Evolutionary conservation across 2,797 vertebrate species (phyloP).

Genomic region (Crenichthys baileyi): DNA sequence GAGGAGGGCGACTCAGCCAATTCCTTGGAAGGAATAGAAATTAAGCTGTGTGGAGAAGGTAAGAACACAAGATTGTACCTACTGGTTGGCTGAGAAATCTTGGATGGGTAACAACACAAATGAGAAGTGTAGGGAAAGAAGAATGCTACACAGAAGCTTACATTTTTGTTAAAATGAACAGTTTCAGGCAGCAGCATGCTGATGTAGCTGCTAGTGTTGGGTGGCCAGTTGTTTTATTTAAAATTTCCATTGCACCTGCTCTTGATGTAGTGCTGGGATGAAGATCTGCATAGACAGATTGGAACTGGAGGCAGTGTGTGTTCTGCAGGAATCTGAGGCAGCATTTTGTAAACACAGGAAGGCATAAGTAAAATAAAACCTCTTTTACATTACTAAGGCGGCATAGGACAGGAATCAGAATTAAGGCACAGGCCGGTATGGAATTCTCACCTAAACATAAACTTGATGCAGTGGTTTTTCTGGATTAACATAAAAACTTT

Average conservation of each 20-base stretch:
- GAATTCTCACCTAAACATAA: background rate
- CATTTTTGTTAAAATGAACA: constrained; percentile 13
- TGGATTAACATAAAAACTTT: background rate
- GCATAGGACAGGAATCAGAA: background rate
- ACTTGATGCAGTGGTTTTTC: background rate
- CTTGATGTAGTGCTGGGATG: constrained; percentile 48
- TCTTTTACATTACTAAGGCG: background rate
- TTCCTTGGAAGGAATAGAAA: constrained; percentile 77
- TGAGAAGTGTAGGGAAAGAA: background rate
- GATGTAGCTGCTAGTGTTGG: background rate
- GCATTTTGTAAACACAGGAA: constrained; percentile 18
- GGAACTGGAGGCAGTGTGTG: constrained; percentile 45
- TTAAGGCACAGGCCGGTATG: background rate
- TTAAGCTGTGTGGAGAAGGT: constrained; percentile 73
- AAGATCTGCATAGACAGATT: constrained; percentile 56
- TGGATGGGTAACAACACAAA: background rate
- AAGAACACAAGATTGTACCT: constrained; percentile 45
- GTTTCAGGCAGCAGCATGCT: background rate
- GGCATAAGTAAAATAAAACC: background rate
- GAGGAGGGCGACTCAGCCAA: constrained; percentile 79
- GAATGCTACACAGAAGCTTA: background rate
- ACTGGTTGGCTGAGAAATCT: background rate
- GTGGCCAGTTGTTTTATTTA: constrained; percentile 27
- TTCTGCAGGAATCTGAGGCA: constrained; percentile 43
- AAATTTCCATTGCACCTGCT: constrained; percentile 55